Conservation (phyloP, 1,140 invertebrate species). For the Vollenhovia emeryi region DNA sequence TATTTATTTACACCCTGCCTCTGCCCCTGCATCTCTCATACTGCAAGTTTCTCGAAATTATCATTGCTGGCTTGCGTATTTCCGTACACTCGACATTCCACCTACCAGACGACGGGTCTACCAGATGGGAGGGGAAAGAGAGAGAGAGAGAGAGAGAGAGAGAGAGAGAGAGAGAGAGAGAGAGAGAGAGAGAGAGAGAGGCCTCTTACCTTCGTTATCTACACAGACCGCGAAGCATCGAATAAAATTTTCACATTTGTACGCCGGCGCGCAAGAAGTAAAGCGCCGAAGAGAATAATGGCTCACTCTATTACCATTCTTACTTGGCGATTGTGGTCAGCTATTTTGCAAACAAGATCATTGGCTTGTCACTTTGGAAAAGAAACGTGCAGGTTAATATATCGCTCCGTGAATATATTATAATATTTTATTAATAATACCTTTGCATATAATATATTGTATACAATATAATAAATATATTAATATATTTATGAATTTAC, state of each 20-base stretch:
- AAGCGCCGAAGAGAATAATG: slow-evolving; percentile 26
- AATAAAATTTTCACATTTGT: slow-evolving; percentile 59
- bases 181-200: too few species aligned
- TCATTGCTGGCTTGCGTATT: slow-evolving; percentile 59
- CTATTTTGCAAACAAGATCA: background rate
- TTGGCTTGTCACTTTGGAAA: background rate
- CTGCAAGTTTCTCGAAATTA: slow-evolving; percentile 70
- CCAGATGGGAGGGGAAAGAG: too few species aligned
- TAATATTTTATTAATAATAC: background rate
- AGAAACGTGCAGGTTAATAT: background rate
- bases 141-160: too few species aligned
- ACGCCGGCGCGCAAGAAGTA: slow-evolving; percentile 23
- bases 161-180: too few species aligned
- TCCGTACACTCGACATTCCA: slow-evolving; percentile 48
- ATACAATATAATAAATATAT: slow-evolving; percentile 6
- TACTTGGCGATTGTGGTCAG: background rate
- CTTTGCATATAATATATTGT: background rate
- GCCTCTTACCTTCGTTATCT: slow-evolving; percentile 63
- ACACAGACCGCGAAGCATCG: slow-evolving; percentile 56
- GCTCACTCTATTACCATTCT: background rate
- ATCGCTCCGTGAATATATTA: background rate
- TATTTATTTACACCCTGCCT: slow-evolving; percentile 67
- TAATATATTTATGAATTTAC: background rate
- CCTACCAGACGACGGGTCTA: slow-evolving; percentile 21
- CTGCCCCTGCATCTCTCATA: slow-evolving; percentile 1